These are phyloP conservation scores for Carollia perspicillata DNA, from an alignment of 2,113 vertebrate genomes.

Conservation along the genomic window DNA sequence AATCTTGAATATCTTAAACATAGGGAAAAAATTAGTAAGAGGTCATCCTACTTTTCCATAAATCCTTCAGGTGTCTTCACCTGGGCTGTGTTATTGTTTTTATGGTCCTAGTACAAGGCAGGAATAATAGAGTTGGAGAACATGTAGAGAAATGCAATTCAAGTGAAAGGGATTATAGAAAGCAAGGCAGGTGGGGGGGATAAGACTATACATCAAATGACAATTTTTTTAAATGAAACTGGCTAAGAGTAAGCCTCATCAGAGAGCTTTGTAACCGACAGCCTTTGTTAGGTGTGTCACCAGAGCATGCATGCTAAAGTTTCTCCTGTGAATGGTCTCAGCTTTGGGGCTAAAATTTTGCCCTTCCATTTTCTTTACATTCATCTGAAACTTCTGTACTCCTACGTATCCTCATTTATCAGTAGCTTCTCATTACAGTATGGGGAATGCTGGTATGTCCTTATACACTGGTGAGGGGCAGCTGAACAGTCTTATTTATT, in stretches of 20 bases:
- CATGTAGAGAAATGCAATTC: neutral
- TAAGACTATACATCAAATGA: neutral
- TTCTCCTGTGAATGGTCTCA: neutral
- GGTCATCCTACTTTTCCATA: neutral
- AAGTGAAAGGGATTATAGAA: neutral
- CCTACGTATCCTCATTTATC: neutral
- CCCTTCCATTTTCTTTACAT: neutral
- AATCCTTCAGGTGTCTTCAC: neutral
- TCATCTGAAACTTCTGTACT: neutral
- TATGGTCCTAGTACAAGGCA: neutral
- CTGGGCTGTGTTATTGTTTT: neutral
- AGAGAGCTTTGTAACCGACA: neutral
- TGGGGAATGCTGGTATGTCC: neutral
- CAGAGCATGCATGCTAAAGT: neutral
- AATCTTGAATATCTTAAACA: conserved; percentile 9
- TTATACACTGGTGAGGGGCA: neutral
- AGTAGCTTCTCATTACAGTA: neutral
- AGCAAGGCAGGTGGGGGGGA: neutral
- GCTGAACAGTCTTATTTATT: neutral
- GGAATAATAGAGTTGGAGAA: conserved; percentile 2
- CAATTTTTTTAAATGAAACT: neutral
- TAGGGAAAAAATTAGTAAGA: neutral
- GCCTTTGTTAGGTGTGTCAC: neutral
- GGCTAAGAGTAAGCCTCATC: neutral
- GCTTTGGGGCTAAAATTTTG: neutral